phyloP scores from a whole-genome alignment of 2,113 vertebrate genomes.

The Heterotilapia buettikoferi region DNA sequence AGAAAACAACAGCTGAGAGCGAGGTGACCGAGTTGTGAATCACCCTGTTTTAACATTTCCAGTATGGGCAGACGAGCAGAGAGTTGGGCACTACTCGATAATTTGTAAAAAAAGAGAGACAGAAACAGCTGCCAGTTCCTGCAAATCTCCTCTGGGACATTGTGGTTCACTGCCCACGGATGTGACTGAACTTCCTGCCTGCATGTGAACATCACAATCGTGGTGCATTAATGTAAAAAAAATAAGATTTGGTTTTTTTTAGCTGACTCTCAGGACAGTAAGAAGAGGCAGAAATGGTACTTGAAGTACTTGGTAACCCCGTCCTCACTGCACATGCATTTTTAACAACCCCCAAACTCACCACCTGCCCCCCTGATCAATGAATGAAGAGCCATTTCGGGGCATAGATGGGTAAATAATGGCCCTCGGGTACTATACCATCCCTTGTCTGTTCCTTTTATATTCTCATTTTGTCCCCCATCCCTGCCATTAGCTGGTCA shows the following conservation, averaged over 20 bases:
- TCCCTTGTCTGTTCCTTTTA: background rate
- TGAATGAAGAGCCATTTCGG: slow-evolving; percentile 24
- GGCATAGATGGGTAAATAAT: slow-evolving; percentile 24
- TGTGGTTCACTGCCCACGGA: slow-evolving; percentile 17
- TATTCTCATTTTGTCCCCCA: background rate
- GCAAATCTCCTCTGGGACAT: slow-evolving; percentile 9
- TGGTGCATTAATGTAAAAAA: background rate
- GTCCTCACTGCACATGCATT: slow-evolving; percentile 35
- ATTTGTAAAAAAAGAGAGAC: slow-evolving; percentile 1
- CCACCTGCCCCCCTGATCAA: slow-evolving; percentile 56
- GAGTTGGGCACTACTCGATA: background rate
- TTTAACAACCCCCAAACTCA: slow-evolving; percentile 39
- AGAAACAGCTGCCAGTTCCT: slow-evolving; percentile 55
- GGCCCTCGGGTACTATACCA: background rate
- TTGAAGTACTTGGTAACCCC: slow-evolving; percentile 5
- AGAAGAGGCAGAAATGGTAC: background rate
- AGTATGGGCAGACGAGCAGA: background rate
- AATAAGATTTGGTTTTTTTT: rapidly evolving
- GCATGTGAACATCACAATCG: background rate
- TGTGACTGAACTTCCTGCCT: slow-evolving; percentile 36
- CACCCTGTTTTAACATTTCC: slow-evolving; percentile 28
- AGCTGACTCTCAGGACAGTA: background rate
- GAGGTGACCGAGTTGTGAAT: slow-evolving; percentile 41
- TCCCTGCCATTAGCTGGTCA: background rate
- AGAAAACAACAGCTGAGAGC: slow-evolving; percentile 62